phyloP scores from a whole-genome alignment of 2,797 vertebrate genomes.

The Acipenser ruthenus region DNA sequence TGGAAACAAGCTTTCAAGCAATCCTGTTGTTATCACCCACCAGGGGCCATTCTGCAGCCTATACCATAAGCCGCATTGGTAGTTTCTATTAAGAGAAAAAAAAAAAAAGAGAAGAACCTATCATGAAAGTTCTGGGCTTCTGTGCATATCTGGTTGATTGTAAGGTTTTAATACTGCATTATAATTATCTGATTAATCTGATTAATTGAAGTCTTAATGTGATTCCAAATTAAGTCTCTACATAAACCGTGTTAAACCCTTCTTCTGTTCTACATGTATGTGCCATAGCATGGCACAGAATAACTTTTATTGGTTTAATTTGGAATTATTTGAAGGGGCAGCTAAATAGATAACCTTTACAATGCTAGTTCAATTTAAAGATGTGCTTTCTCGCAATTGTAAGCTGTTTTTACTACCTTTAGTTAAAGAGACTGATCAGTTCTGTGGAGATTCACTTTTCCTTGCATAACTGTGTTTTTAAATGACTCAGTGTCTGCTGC shows the following conservation, averaged over 20 bases:
- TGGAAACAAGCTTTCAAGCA: conserved; percentile 4
- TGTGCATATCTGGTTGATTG: neutral
- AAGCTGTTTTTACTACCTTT: too few relatives aligned
- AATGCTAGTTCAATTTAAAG: neutral
- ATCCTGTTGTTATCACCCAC: conserved; percentile 3
- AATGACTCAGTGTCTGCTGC: too few relatives aligned
- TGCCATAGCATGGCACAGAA: neutral
- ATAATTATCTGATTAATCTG: neutral
- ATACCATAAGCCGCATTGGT: conserved; percentile 9
- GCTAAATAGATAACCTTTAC: too few relatives aligned
- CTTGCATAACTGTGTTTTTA: too few relatives aligned
- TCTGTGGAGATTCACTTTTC: too few relatives aligned
- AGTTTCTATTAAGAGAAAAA: conserved; percentile 10
- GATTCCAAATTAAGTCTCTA: neutral
- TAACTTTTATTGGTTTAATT: neutral
- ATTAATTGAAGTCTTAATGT: conserved; percentile 2
- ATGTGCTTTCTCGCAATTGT: neutral
- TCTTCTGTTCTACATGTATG: neutral
- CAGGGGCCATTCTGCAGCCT: neutral
- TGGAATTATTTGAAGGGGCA: neutral
- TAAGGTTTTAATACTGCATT: neutral
- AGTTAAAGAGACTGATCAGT: too few relatives aligned
- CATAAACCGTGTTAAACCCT: neutral
- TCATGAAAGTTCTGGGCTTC: neutral
- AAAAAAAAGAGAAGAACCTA: neutral